Conservation (phyloP, 2,113 vertebrate species). For the Lichenostomus cassidix region DNA sequence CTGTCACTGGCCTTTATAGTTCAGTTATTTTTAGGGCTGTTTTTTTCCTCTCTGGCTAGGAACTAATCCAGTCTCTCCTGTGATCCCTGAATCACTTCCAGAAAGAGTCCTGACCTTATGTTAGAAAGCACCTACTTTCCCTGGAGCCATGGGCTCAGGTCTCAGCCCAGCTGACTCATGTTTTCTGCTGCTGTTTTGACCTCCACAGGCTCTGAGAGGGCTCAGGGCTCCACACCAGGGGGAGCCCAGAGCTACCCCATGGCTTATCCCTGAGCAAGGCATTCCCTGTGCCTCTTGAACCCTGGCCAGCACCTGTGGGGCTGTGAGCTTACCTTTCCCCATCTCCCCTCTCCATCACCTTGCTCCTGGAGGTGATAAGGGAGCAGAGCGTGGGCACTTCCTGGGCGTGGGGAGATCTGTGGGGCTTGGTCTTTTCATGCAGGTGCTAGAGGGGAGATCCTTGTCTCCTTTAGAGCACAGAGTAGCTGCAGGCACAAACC, state of each 20-base stretch:
- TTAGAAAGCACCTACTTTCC: neutral
- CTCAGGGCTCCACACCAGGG: neutral
- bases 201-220: fast-evolving
- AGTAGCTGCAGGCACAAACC: conserved; percentile 55
- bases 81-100: neutral
- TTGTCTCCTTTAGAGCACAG: conserved; percentile 2
- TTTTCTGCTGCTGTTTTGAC: neutral
- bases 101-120: neutral
- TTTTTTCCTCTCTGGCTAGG: neutral
- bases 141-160: neutral
- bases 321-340: neutral
- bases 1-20: neutral
- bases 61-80: neutral
- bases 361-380: neutral
- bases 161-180: neutral
- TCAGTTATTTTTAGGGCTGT: neutral
- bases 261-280: neutral
- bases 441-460: conserved; percentile 23
- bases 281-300: neutral
- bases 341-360: neutral
- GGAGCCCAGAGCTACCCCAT: neutral
- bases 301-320: neutral
- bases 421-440: conserved; percentile 5
- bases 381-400: neutral
- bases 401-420: neutral